Evolutionary conservation across 2,888 invertebrate genomes (phyloP).

Genomic region (Ellobium chinense): DNA sequence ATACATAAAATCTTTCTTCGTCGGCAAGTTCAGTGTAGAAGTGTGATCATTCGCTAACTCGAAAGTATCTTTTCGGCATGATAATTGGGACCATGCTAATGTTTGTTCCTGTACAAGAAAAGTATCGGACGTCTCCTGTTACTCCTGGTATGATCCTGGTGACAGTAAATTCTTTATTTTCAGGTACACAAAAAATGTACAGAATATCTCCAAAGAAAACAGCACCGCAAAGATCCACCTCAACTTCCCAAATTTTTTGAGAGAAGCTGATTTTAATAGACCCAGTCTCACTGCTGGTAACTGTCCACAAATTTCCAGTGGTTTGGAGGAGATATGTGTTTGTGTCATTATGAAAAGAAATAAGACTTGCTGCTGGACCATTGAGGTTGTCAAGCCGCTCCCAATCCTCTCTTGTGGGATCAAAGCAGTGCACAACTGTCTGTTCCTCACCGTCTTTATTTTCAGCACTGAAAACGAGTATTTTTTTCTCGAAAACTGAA

Average conservation of each 20-base stretch:
- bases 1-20: no score
- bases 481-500: neutral
- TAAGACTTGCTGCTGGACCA: neutral
- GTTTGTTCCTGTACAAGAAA: no score
- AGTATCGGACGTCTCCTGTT: no score
- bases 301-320: neutral
- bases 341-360: neutral
- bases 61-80: no score
- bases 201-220: neutral
- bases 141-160: no score
- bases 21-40: no score
- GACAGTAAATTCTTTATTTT: no score
- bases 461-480: conserved; percentile 4
- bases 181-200: no score
- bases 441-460: neutral
- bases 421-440: neutral
- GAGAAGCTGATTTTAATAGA: neutral
- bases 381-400: neutral
- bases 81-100: no score
- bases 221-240: neutral
- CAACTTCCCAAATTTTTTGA: neutral
- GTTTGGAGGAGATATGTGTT: neutral
- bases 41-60: no score
- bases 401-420: neutral
- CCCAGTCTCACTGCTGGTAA: neutral